These are phyloP conservation scores for Acrocephalus arundinaceus DNA, from an alignment of 2,113 vertebrate species.

Conservation along the genomic window DNA sequence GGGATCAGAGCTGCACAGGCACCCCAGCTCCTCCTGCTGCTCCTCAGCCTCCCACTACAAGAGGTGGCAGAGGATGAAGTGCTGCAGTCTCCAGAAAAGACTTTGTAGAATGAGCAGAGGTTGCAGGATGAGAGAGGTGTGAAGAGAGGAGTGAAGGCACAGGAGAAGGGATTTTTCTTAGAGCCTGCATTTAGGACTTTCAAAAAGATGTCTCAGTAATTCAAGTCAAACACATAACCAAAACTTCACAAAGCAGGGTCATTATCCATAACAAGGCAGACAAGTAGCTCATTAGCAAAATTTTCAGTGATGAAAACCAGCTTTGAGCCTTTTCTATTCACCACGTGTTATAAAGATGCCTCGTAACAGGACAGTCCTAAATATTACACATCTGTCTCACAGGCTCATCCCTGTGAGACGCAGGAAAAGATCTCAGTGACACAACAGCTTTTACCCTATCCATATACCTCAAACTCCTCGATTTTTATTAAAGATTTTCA, in stretches of 20 bases:
- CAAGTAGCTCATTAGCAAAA: neutral
- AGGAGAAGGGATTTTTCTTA: neutral
- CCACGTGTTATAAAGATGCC: neutral
- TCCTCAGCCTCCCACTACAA: neutral
- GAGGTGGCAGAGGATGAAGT: neutral
- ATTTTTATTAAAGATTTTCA: neutral
- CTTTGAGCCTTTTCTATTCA: neutral
- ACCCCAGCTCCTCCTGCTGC: neutral
- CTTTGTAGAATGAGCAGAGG: fast-evolving
- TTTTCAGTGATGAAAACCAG: neutral
- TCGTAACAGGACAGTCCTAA: neutral
- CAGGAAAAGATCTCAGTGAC: neutral
- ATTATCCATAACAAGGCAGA: neutral
- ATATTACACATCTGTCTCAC: neutral
- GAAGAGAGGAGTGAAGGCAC: neutral
- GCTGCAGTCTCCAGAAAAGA: neutral
- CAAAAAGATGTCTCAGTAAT: neutral
- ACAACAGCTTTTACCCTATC: neutral
- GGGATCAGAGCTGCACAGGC: neutral
- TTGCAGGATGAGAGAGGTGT: neutral
- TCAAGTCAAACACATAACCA: neutral
- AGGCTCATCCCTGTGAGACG: neutral
- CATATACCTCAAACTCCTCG: neutral
- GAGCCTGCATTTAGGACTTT: neutral
- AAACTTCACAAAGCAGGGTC: neutral